Conservation (phyloP, 2,888 invertebrate species). For the Dendrolimus pini region DNA sequence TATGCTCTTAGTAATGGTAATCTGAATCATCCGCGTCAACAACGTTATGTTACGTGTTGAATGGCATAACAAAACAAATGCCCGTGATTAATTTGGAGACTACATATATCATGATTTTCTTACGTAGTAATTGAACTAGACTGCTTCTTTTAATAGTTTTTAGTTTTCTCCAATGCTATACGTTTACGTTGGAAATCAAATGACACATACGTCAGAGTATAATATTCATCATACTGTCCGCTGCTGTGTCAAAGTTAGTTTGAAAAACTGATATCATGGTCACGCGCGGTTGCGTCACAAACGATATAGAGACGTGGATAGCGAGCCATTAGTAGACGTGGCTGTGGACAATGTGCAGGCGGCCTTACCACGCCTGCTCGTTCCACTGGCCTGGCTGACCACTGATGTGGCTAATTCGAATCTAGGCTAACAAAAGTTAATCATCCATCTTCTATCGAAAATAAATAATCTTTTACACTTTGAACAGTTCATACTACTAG, state of each 20-base stretch:
- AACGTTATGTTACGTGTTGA: no score
- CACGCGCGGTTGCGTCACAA: constrained; percentile 58
- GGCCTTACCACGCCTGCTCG: constrained; percentile 23
- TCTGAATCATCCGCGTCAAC: no score
- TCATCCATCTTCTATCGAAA: background rate
- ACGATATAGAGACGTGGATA: constrained; percentile 1
- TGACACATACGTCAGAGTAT: constrained; percentile 7
- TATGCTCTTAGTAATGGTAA: no score
- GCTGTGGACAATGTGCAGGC: constrained; percentile 22
- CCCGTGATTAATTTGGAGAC: no score
- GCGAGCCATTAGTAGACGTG: constrained; percentile 10
- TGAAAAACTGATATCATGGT: constrained; percentile 52
- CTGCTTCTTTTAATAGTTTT: no score
- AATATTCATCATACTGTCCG: constrained; percentile 38
- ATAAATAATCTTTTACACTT: no score
- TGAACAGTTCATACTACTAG: no score
- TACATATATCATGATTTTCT: no score
- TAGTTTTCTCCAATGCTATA: no score
- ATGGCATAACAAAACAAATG: no score
- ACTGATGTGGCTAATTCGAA: constrained; percentile 34
- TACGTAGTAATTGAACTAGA: no score
- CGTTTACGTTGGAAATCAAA: no score
- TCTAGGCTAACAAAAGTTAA: constrained; percentile 24
- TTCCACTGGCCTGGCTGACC: constrained; percentile 39
- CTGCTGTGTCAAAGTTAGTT: constrained; percentile 33